Evolutionary conservation across 2,888 invertebrate genomes (phyloP).

Genomic region (Diadegma fenestrale): DNA sequence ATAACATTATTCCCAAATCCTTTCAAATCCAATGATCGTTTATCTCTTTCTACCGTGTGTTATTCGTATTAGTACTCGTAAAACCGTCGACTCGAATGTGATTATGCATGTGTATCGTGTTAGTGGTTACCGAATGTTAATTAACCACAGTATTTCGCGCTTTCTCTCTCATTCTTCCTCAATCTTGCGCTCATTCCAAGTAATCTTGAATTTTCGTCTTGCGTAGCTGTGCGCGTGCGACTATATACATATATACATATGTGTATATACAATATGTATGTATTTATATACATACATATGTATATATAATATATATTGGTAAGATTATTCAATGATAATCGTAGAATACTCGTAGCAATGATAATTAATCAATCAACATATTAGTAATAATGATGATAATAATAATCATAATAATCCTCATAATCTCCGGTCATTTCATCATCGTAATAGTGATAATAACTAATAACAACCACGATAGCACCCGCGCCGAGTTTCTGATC

Average conservation of each 20-base stretch:
- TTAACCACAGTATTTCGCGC: constrained; percentile 51
- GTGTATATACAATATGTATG: constrained; percentile 65
- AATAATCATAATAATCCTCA: constrained; percentile 48
- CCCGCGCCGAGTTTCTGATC: constrained; percentile 63
- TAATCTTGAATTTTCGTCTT: constrained; percentile 41
- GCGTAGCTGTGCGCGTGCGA: constrained; percentile 67
- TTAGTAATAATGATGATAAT: constrained; percentile 49
- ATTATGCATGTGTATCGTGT: constrained; percentile 64
- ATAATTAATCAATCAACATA: constrained; percentile 51
- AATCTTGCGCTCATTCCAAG: constrained; percentile 34
- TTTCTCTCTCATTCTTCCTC: constrained; percentile 1
- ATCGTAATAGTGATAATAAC: constrained; percentile 63
- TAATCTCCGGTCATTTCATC: constrained; percentile 39
- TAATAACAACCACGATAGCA: constrained; percentile 69
- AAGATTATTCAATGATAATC: constrained; percentile 67
- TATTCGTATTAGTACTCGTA: constrained; percentile 66
- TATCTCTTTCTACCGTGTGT: constrained; percentile 64
- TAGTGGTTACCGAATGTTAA: constrained; percentile 42
- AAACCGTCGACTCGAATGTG: constrained; percentile 52
- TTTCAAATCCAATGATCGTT: constrained; percentile 21
- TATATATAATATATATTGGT: constrained; percentile 66
- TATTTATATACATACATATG: constrained; percentile 66
- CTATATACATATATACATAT: constrained; percentile 69
- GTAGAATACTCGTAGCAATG: constrained; percentile 61
- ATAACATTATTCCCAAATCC: constrained; percentile 56